Evolutionary conservation across 2,888 invertebrate genomes (phyloP).

Genomic region (Fissipunctia ypsillon): DNA sequence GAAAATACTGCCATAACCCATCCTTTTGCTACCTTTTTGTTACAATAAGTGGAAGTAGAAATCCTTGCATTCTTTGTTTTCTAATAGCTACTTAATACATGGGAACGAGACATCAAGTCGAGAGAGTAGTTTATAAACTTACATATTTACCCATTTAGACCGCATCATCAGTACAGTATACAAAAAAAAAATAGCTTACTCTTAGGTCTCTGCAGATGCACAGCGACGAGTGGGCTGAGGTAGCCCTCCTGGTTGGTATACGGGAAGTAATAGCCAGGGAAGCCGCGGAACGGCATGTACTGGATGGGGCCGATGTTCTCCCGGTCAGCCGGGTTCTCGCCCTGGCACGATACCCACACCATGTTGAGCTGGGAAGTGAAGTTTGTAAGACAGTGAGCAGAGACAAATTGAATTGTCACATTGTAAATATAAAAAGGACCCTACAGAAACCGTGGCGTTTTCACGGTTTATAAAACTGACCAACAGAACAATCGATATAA

Average conservation of each 20-base stretch:
- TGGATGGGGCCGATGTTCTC: conserved; percentile 97
- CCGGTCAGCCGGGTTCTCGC: conserved; percentile 97
- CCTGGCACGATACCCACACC: conserved; percentile 98
- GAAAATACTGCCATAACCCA: not conserved
- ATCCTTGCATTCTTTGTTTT: not conserved
- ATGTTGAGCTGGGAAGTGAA: conserved; percentile 92
- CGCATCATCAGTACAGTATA: no score
- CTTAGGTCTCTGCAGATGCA: conserved; percentile 95
- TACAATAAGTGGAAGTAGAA: not conserved
- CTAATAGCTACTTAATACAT: not conserved
- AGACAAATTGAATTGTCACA: not conserved
- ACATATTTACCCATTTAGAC: not conserved
- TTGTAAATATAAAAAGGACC: not conserved
- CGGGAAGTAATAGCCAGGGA: conserved; percentile 97
- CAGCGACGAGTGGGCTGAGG: conserved; percentile 96
- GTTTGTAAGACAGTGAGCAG: not conserved
- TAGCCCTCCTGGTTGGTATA: conserved; percentile 96
- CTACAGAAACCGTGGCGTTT: not conserved
- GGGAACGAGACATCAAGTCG: not conserved
- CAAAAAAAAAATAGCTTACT: conserved; percentile 88
- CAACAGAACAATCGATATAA: no score
- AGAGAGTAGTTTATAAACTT: no score
- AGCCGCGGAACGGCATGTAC: conserved; percentile 95
- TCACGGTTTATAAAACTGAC: not conserved
- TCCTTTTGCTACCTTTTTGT: not conserved